Base-by-base conservation (phyloP, 2,797 vertebrate genomes). In the Myotis planiceps region DNA sequence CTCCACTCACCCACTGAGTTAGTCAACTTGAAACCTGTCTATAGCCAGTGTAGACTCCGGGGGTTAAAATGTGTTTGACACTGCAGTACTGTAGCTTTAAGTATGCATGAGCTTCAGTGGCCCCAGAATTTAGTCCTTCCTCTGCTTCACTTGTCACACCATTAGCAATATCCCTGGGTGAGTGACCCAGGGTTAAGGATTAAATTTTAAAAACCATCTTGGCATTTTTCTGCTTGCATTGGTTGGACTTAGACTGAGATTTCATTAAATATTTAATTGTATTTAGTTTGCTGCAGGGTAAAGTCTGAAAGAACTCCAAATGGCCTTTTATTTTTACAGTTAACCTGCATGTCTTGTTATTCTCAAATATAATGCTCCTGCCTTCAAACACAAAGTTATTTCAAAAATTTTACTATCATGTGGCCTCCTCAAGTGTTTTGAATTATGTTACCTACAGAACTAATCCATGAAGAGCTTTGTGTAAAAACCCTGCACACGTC, bases 201-300 rank as follows among this genome's bases (percentile, higher is more conserved):
- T 92, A 96, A 80, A 45, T 96, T 96, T 96, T 91, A 92, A 95
- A 96, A 96, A 75, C 76, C 80, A 81, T 96, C 66, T 88, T 92
- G 80, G 66, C n/a, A 82, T 96, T 97, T 97, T 96, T 90, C 81
- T 96, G 72, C 75, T 86, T 86, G 84, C 72, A 82, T 51, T 96
- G 92, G 72, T 93, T 94, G 82, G 66, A 88, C 16, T 82, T 71
- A 88, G 63, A 80, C 83, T 82, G 92, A 83, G 74, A 82, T 92
- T 96, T 96, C 83, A 92, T 96, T 96, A 97, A 95, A 93, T 96
- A 95, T 96, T 97, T 96, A 92, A 96, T 95, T 96, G 84, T 93
- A 92, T 95, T 96, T 95, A 39, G 51, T 85, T 96, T 95, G 80
- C 96, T 95, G 29, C 68, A 88, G 94, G 81, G 58, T 32, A 91